Evolutionary conservation across 2,113 vertebrate species (phyloP), one percentile per base, ranked within the genome.

Genomic region (Lophochroa leadbeateri): DNA sequence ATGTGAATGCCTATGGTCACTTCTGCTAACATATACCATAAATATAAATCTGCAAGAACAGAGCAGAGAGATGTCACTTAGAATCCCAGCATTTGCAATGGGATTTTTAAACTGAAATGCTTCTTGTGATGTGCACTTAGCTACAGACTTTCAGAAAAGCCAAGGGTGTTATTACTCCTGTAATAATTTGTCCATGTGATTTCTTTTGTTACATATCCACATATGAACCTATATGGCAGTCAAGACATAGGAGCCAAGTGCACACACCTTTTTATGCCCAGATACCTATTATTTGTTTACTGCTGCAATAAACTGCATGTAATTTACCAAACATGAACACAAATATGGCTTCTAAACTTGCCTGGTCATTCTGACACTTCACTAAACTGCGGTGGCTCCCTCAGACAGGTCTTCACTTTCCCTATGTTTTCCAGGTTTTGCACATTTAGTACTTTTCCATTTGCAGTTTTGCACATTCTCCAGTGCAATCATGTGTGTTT

Each of bases 1-100:
- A 0, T 7, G 3, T 2, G 0, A 67, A 65, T 24, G 39, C 33
- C 65, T 46, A 1, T 0, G 4, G 27, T 41, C 35, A 47, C 28
- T 53, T 53, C 71, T 47, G 71, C 27, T 86, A n/a, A 70, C 20
- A 53, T 6, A 49, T 29, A 25, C 24, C 41, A 67, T 49, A 80
- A 91, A 89, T 18, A 82, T 3, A 67, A 76, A 37, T 11, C 31
- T 92, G 43, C 53, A 84, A 79, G 75, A 35, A 29, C 55, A 60
- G 47, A 67, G 33, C 19, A 57, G 28, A 60, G 58, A 20, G 6
- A 11, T 33, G 7, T 35, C 63, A 21, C 68, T 64, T 68, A 18
- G 70, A 53, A 83, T 37, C 35, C 27, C 63, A 90, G n/a, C 28
- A 44, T 31, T 53, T 71, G 21, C 61, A 79, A 6, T 2, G 4